These are phyloP conservation scores for Clunio marinus DNA, from an alignment of 2,888 invertebrate genomes.

Conservation along the genomic window DNA sequence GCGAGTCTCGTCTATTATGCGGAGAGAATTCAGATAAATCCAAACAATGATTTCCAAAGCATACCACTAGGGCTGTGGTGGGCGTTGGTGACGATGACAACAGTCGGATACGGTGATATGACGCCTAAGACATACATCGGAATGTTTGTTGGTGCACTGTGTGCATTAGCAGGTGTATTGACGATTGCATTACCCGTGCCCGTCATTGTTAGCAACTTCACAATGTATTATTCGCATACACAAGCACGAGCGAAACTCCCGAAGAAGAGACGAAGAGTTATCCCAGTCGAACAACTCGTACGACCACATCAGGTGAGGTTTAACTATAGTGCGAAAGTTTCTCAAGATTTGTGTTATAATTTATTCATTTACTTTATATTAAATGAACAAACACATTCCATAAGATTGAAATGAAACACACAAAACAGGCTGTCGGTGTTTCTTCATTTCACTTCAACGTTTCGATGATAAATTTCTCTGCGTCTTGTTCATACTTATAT, in stretches of 20 bases:
- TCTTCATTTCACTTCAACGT: neutral
- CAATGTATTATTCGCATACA: slow-evolving; percentile 93
- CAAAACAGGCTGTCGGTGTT: neutral
- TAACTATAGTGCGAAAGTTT: neutral
- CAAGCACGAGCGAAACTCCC: slow-evolving; percentile 98
- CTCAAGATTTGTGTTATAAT: no score
- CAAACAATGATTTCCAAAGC: slow-evolving; percentile 95
- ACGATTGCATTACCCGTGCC: slow-evolving; percentile 98
- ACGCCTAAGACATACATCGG: slow-evolving; percentile 97
- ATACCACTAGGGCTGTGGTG: slow-evolving; percentile 98
- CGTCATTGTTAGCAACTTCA: slow-evolving; percentile 98
- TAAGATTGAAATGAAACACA: neutral
- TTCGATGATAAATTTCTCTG: neutral
- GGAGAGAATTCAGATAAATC: slow-evolving; percentile 91
- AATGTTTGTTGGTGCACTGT: slow-evolving; percentile 97
- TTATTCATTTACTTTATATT: neutral
- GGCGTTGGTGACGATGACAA: slow-evolving; percentile 99
- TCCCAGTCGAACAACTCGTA: slow-evolving; percentile 88
- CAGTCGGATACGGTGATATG: slow-evolving; percentile 98
- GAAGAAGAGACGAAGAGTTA: slow-evolving; percentile 92
- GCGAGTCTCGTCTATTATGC: slow-evolving; percentile 98
- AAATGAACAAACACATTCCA: neutral
- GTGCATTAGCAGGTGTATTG: slow-evolving; percentile 96
- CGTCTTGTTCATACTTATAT: neutral
- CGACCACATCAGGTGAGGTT: slow-evolving; percentile 54